Evolutionary conservation across 2,113 vertebrate genomes (phyloP).

Genomic region (Ochotona princeps): DNA sequence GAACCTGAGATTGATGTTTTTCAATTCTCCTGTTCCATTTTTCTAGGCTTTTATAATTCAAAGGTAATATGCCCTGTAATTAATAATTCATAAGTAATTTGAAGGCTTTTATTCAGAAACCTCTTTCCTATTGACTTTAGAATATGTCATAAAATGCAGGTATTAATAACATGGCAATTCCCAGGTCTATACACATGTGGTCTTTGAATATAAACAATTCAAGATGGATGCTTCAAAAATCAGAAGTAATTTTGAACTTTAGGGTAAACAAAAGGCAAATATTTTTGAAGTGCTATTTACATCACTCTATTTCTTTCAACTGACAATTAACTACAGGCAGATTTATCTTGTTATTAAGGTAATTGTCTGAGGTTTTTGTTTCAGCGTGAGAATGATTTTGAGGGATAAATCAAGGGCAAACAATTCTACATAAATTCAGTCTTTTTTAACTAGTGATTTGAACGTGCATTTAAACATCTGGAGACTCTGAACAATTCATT

Average conservation of each 20-base stretch:
- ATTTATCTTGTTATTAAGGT: constrained; percentile 77
- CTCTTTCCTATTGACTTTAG: constrained; percentile 87
- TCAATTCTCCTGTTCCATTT: constrained; percentile 84
- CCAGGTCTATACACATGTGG: constrained; percentile 69
- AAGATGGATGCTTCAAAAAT: constrained; percentile 72
- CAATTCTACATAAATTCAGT: constrained; percentile 37
- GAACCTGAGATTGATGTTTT: constrained; percentile 86
- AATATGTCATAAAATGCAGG: constrained; percentile 84
- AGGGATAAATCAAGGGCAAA: constrained; percentile 70
- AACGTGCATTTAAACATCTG: constrained; percentile 68
- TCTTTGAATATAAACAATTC: constrained; percentile 81
- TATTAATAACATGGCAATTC: constrained; percentile 81
- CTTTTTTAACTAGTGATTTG: constrained; percentile 32
- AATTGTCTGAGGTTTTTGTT: constrained; percentile 76
- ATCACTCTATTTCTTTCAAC: constrained; percentile 75
- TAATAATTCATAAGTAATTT: constrained; percentile 90
- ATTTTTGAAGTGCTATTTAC: constrained; percentile 77
- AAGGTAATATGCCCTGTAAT: constrained; percentile 84
- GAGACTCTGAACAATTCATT: constrained; percentile 54
- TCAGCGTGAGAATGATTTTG: constrained; percentile 56
- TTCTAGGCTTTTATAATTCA: constrained; percentile 86
- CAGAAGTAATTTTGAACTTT: constrained; percentile 70
- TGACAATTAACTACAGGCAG: constrained; percentile 71
- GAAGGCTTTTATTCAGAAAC: constrained; percentile 87
- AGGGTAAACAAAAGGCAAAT: constrained; percentile 75